phyloP scores from a whole-genome alignment of 2,888 invertebrate species.

The Epinotia nisella region DNA sequence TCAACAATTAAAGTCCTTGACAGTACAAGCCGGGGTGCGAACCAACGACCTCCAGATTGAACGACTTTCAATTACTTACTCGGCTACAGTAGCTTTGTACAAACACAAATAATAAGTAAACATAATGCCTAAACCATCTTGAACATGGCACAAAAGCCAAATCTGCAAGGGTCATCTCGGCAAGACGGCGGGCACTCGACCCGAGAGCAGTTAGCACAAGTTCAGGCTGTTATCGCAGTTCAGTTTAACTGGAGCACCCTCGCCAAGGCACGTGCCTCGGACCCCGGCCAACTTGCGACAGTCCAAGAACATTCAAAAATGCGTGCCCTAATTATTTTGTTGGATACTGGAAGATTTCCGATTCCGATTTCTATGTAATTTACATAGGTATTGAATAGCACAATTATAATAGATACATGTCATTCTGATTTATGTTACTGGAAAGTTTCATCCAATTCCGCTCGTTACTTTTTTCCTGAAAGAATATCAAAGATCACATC shows the following conservation, averaged over 20 bases:
- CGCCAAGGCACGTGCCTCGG: conserved; percentile 72
- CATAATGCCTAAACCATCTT: conserved; percentile 17
- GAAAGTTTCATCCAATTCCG: background rate
- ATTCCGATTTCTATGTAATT: background rate
- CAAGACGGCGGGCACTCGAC: conserved; percentile 65
- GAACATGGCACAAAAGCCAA: conserved; percentile 55
- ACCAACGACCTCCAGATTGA: too few relatives aligned
- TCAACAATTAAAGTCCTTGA: too few relatives aligned
- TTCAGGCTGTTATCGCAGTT: conserved; percentile 62
- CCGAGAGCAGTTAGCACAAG: conserved; percentile 73
- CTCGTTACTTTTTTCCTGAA: background rate
- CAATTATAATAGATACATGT: too few relatives aligned
- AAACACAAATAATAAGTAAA: background rate
- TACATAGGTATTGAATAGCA: too few relatives aligned
- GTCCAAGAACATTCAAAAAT: conserved; percentile 14
- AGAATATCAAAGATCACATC: background rate
- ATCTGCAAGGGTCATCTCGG: conserved; percentile 62
- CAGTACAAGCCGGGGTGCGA: too few relatives aligned
- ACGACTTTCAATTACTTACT: too few relatives aligned
- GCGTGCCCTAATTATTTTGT: conserved; percentile 31
- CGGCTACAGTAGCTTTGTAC: too few relatives aligned
- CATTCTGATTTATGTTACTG: background rate
- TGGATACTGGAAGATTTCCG: background rate
- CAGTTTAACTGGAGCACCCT: conserved; percentile 63
- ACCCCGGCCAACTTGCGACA: conserved; percentile 64